Conservation (phyloP, 1,140 invertebrate species). For the Bombus pyrosoma region DNA sequence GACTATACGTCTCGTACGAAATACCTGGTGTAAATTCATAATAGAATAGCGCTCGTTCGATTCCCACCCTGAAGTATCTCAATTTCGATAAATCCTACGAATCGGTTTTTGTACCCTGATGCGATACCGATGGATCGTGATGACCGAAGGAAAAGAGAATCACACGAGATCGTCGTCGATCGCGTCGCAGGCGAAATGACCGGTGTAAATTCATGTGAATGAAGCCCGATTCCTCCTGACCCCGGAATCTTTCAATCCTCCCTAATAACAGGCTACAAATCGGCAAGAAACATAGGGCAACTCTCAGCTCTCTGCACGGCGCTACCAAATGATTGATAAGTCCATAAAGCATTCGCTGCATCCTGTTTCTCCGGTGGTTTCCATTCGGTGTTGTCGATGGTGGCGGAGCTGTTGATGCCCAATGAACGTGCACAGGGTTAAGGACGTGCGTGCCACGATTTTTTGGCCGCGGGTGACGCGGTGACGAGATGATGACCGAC, state of each 20-base stretch:
- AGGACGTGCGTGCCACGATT: conserved; percentile 62
- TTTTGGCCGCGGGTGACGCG: conserved; percentile 80
- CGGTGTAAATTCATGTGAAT: conserved; percentile 78
- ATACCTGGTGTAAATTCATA: too few species aligned
- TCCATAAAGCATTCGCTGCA: conserved; percentile 78
- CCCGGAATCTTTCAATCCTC: conserved; percentile 82
- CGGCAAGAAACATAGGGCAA: conserved; percentile 59
- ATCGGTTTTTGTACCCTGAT: too few species aligned
- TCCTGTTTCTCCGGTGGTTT: conserved; percentile 28
- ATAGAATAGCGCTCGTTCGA: too few species aligned
- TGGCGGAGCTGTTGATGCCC: conserved; percentile 23
- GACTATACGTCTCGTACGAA: too few species aligned
- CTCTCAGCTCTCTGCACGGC: conserved; percentile 50
- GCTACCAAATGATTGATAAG: conserved; percentile 83
- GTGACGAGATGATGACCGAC: conserved; percentile 82
- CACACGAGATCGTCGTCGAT: neutral
- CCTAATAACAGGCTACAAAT: conserved; percentile 80
- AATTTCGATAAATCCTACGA: too few species aligned
- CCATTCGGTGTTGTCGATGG: conserved; percentile 40
- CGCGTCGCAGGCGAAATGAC: conserved; percentile 8
- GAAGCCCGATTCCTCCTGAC: conserved; percentile 69
- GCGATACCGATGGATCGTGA: too few species aligned
- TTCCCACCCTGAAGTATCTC: too few species aligned
- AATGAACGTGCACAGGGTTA: conserved; percentile 52
- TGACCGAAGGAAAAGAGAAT: too few species aligned